Evolutionary conservation across 2,797 vertebrate species (phyloP), one percentile per base, ranked within the genome.

Genomic region (Okamejei kenojei): DNA sequence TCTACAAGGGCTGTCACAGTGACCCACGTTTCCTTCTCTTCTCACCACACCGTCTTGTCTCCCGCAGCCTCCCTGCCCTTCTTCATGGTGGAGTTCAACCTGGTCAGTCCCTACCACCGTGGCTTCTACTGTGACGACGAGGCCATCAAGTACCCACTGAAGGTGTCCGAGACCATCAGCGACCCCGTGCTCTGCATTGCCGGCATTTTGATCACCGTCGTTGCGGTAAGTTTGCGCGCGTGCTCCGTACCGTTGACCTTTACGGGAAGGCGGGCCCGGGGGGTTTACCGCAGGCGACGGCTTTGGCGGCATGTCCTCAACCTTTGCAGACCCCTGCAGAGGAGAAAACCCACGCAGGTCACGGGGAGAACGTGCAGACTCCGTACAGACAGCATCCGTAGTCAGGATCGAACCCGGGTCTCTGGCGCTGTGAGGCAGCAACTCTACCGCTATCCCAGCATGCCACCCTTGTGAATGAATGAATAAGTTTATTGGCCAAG

Each of bases 61-160:
- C 93, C 94, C 93, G 82, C 96, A 97, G 97, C 97, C 93, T 97
- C 97, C 93, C 96, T 97, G 94, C 97, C 97, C 38, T 97, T 97
- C 95, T 95, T 97, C 93, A 96, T 96, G 2, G 97, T 96, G 15
- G 97, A 98, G 95, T 93, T 97, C 84, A 95, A 96, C 93, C 94
- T 96, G 0, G 96, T 97, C 93, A 95, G 94, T 17, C 95, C 97
- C 0, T 95, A 97, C 93, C 95, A 76, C 78, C 96, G 95, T 58
- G 97, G 97, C 7, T 97, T 97, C 94, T 97, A 97, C 96, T 98
- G 97, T 2, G 96, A 96, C 17, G 97, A 98, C 94, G 29, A 94
- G 93, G 96, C 95, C 94, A 97, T 98, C 95, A 96, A 94, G 3
- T 97, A 97, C 94, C 97, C 97, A 0, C 93, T 93, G 7, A 35